phyloP scores from a whole-genome alignment of 2,797 vertebrate genomes.

The Enteromius viviparus region DNA sequence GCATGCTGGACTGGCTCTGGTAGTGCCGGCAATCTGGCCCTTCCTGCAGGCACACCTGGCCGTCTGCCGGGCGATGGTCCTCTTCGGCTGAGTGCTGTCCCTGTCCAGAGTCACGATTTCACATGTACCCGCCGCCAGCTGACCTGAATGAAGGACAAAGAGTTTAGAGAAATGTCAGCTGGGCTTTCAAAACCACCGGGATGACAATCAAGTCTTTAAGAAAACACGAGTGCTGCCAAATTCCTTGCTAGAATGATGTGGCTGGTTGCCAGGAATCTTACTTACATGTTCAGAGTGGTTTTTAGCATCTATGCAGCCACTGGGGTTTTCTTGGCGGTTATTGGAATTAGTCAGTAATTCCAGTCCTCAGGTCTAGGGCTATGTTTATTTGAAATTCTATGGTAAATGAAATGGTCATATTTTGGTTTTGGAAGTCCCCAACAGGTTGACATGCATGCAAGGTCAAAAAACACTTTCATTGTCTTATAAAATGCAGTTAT shows the following conservation, averaged over 20 bases:
- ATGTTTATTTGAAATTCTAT: background rate
- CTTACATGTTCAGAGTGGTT: background rate
- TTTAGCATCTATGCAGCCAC: background rate
- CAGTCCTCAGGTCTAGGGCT: background rate
- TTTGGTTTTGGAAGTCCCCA: too few relatives aligned
- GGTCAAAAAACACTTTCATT: too few relatives aligned
- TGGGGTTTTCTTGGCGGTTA: background rate
- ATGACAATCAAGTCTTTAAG: conserved; percentile 11
- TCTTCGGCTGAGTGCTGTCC: conserved; percentile 97
- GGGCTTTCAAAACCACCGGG: background rate
- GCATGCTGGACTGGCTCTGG: conserved; percentile 95
- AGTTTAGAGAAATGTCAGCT: conserved; percentile 25
- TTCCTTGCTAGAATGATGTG: background rate
- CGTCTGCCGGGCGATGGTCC: conserved; percentile 98
- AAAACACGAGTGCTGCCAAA: background rate
- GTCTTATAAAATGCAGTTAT: too few relatives aligned
- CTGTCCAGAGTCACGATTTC: conserved; percentile 98
- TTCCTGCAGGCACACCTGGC: conserved; percentile 98
- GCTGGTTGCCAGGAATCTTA: conserved; percentile 5
- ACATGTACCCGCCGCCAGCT: conserved; percentile 95
- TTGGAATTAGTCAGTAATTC: background rate
- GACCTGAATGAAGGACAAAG: conserved; percentile 80
- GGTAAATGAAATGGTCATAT: too few relatives aligned
- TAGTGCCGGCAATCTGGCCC: conserved; percentile 98
- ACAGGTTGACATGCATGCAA: too few relatives aligned